Percentiles rank a stretch among this genome's conserved stretches.
phyloP scores from a whole-genome alignment of 2,888 invertebrate species.

The Sesamia inferens region DNA sequence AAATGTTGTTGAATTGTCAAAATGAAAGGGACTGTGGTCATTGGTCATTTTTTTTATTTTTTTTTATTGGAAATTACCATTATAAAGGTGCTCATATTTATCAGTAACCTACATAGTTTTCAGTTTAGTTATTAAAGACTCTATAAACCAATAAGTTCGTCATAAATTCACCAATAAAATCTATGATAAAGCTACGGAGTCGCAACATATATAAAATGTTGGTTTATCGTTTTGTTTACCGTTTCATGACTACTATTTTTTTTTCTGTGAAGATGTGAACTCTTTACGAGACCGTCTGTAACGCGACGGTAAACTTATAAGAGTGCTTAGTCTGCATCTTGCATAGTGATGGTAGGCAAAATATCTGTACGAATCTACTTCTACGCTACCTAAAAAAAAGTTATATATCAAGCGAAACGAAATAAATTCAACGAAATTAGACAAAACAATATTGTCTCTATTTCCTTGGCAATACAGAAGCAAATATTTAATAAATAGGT shows the following conservation, averaged over 20 bases:
- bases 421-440: neutral
- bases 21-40: too few relatives aligned
- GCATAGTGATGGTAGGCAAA: constrained; percentile 12
- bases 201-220: constrained; percentile 73
- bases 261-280: constrained; percentile 73
- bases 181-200: constrained; percentile 61
- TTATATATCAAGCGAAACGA: neutral
- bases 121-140: neutral
- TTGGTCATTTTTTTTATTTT: too few relatives aligned
- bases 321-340: constrained; percentile 49
- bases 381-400: constrained; percentile 8
- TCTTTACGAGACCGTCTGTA: constrained; percentile 73
- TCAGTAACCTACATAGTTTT: neutral
- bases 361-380: constrained; percentile 10
- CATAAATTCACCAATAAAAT: constrained; percentile 44
- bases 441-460: constrained; percentile 2
- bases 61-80: too few relatives aligned
- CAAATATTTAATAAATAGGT: constrained; percentile 16
- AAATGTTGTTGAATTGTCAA: too few relatives aligned
- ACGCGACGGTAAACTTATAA: constrained; percentile 61
- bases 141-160: neutral
- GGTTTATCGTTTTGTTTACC: constrained; percentile 86
- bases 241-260: constrained; percentile 71
- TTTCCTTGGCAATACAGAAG: constrained; percentile 16
- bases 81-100: neutral